These are phyloP conservation scores for Rissa tridactyla DNA, from an alignment of 2,113 vertebrate species.

Conservation along the genomic window DNA sequence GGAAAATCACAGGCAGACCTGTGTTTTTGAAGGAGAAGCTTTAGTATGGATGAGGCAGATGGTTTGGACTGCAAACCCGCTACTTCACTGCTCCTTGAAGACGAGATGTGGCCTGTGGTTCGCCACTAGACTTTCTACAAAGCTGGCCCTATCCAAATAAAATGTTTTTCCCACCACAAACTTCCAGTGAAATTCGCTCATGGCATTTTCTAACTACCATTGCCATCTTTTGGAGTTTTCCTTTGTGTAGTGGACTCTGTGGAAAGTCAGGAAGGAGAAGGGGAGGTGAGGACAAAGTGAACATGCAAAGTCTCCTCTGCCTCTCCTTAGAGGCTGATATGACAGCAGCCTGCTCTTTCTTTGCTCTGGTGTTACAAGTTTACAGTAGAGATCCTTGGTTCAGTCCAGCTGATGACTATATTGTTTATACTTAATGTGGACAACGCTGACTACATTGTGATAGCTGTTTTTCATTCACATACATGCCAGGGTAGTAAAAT, in stretches of 20 bases:
- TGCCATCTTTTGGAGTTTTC: not conserved
- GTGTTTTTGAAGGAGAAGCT: not conserved
- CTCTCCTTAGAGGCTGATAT: fast-evolving
- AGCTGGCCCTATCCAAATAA: not conserved
- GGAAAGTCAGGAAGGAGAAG: not conserved
- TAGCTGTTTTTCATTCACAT: slow-evolving; percentile 15
- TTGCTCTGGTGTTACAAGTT: not conserved
- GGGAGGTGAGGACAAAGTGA: not conserved
- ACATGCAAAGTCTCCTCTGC: not conserved
- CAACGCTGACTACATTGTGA: not conserved
- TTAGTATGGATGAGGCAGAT: not conserved
- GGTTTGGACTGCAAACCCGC: not conserved
- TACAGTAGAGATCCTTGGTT: not conserved
- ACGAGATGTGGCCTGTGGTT: slow-evolving; percentile 40
- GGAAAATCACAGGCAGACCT: not conserved
- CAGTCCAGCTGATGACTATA: not conserved
- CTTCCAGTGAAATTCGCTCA: not conserved
- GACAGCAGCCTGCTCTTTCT: not conserved
- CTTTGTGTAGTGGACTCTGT: not conserved
- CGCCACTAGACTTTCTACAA: not conserved
- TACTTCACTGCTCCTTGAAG: slow-evolving; percentile 8
- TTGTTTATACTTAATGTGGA: not conserved
- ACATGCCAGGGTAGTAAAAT: not conserved
- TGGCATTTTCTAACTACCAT: not conserved
- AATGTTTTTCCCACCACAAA: not conserved